Evolutionary conservation across 1,140 invertebrate species (phyloP).

Genomic region (Cyphomyrmex costatus): DNA sequence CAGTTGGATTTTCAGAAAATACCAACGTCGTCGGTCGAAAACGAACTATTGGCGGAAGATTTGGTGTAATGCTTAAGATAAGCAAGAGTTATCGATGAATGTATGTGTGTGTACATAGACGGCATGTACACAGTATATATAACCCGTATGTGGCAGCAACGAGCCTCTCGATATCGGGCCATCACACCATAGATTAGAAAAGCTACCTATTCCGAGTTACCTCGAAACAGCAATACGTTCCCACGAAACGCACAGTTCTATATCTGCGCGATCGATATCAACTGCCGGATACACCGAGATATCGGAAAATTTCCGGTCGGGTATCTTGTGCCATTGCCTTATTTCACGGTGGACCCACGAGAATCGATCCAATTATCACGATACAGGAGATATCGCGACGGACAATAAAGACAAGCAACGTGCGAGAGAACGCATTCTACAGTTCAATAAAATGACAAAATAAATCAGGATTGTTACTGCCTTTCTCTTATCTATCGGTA

Average conservation of each 20-base stretch:
- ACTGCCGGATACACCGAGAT: not conserved
- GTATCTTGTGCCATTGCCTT: slow-evolving; percentile 1
- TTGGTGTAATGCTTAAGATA: slow-evolving; percentile 48
- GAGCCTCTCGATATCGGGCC: slow-evolving; percentile 52
- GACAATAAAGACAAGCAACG: slow-evolving; percentile 12
- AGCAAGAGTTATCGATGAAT: slow-evolving; percentile 62
- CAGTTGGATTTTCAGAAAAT: slow-evolving; percentile 19
- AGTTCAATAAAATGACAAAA: not conserved
- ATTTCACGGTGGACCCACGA: slow-evolving; percentile 30
- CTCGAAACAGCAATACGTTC: slow-evolving; percentile 34
- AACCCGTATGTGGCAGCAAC: not conserved
- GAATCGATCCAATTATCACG: slow-evolving; percentile 58
- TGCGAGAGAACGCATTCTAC: not conserved
- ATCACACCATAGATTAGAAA: slow-evolving; percentile 57
- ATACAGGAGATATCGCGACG: slow-evolving; percentile 27
- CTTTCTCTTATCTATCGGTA: not conserved
- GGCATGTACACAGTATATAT: not conserved
- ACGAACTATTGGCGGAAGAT: slow-evolving; percentile 16
- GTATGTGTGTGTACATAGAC: not conserved
- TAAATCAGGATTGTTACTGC: not conserved
- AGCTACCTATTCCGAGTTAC: slow-evolving; percentile 36
- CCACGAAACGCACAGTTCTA: slow-evolving; percentile 2
- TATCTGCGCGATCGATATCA: slow-evolving; percentile 22
- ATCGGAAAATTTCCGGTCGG: slow-evolving; percentile 32
- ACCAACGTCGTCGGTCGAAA: slow-evolving; percentile 16